A percentile compares a stretch with the other conserved stretches of the same genome.
Conservation (phyloP, 1,140 invertebrate genomes). For the Diplogasteroides magnus region DNA sequence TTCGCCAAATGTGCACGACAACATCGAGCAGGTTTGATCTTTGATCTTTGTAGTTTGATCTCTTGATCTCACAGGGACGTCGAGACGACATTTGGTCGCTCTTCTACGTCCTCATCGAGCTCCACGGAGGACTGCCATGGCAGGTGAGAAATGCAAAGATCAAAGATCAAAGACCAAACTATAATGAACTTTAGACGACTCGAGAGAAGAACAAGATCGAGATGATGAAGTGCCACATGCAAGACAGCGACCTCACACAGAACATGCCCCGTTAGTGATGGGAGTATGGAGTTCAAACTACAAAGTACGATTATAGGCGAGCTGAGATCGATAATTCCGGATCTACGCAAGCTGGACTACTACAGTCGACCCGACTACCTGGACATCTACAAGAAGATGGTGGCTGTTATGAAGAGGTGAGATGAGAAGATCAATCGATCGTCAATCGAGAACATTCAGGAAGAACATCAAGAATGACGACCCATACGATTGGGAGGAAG, state of each 20-base stretch:
- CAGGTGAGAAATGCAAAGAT: constrained; percentile 36
- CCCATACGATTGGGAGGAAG: constrained; percentile 31
- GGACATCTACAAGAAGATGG: not conserved
- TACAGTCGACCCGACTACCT: constrained; percentile 29
- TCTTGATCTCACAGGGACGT: constrained; percentile 6
- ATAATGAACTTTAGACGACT: not conserved
- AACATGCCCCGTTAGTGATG: too few species aligned
- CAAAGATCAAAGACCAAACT: not conserved
- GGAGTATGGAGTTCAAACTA: not conserved
- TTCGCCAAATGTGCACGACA: constrained; percentile 37
- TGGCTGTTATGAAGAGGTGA: not conserved
- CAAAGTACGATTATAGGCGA: not conserved
- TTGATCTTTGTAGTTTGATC: constrained; percentile 33
- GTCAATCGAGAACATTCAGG: constrained; percentile 8
- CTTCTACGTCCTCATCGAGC: constrained; percentile 43
- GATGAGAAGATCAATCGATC: not conserved
- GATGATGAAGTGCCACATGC: constrained; percentile 30
- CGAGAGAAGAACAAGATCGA: constrained; percentile 19
- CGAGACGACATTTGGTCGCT: constrained; percentile 15
- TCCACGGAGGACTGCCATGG: constrained; percentile 44
- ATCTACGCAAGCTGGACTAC: constrained; percentile 17
- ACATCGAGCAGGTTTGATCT: constrained; percentile 34
- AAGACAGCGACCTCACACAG: constrained; percentile 21
- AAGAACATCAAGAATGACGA: constrained; percentile 15
- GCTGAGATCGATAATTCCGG: not conserved